phyloP scores from a whole-genome alignment of 1,140 invertebrate genomes.

The Drosophila simulans region DNA sequence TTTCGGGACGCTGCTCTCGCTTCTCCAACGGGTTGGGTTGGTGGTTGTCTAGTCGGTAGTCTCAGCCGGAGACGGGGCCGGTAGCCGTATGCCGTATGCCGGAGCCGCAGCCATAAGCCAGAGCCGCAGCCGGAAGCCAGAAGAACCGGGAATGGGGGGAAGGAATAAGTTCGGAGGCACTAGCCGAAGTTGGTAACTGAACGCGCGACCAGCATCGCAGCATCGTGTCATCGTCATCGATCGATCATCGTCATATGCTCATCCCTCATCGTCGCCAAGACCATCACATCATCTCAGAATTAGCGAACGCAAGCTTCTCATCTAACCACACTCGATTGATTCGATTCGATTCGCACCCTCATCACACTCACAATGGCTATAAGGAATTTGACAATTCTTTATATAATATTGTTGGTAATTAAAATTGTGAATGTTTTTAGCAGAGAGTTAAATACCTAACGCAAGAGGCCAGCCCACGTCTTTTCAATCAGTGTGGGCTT shows the following conservation, averaged over 20 bases:
- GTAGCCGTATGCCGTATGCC: constrained; percentile 18
- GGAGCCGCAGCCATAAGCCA: constrained; percentile 13
- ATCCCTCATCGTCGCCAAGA: constrained; percentile 39
- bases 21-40: constrained; percentile 48
- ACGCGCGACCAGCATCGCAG: constrained; percentile 30
- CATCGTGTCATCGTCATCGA: constrained; percentile 34
- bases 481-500: not conserved
- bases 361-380: constrained; percentile 68
- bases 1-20: constrained; percentile 53
- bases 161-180: constrained; percentile 49
- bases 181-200: constrained; percentile 38
- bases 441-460: constrained; percentile 78
- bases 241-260: constrained; percentile 42
- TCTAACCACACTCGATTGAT: constrained; percentile 39
- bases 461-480: constrained; percentile 58
- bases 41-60: constrained; percentile 49
- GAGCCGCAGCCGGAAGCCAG: constrained; percentile 17
- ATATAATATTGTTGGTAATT: constrained; percentile 71
- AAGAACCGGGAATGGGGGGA: constrained; percentile 32
- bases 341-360: constrained; percentile 41
- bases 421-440: constrained; percentile 64
- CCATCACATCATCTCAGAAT: constrained; percentile 51
- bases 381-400: constrained; percentile 83
- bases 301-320: constrained; percentile 59
- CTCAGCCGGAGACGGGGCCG: constrained; percentile 33